Percentiles rank a stretch among this genome's conserved stretches.
These are phyloP conservation scores for Megaceryle maxima DNA, from an alignment of 2,113 vertebrate species.

Conservation along the genomic window DNA sequence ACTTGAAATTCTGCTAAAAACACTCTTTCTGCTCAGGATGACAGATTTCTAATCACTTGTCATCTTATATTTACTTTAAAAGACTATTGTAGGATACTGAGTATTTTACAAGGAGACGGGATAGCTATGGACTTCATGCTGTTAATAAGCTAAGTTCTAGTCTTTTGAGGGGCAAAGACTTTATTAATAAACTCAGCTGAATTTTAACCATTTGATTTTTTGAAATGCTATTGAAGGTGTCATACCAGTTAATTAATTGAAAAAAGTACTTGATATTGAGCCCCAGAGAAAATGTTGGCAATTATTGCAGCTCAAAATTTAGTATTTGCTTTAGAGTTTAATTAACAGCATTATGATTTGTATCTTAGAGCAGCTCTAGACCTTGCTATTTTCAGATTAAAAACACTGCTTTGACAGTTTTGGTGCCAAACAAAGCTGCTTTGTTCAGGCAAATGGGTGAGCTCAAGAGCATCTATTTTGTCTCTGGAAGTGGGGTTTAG, in stretches of 20 bases:
- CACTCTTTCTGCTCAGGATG: slow-evolving; percentile 33
- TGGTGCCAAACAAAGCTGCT: neutral
- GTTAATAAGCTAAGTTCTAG: slow-evolving; percentile 9
- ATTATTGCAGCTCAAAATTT: neutral
- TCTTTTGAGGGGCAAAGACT: neutral
- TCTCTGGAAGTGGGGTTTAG: neutral
- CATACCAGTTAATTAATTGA: slow-evolving; percentile 1
- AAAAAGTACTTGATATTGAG: neutral
- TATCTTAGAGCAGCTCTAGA: neutral
- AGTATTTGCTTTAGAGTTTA: slow-evolving; percentile 22
- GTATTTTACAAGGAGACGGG: slow-evolving; percentile 31
- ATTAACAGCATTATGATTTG: neutral
- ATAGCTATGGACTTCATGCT: neutral
- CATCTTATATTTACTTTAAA: slow-evolving; percentile 39
- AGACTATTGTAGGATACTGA: slow-evolving; percentile 20
- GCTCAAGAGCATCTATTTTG: neutral
- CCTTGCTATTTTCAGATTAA: neutral
- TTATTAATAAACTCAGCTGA: neutral
- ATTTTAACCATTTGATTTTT: neutral
- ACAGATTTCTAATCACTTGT: slow-evolving; percentile 62
- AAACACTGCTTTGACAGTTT: neutral
- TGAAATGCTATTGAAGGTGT: neutral
- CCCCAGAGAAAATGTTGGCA: neutral
- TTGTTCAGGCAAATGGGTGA: neutral
- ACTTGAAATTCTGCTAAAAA: slow-evolving; percentile 44